These are phyloP conservation scores for Scleropages formosus DNA, from an alignment of 2,797 vertebrate species.

Conservation along the genomic window DNA sequence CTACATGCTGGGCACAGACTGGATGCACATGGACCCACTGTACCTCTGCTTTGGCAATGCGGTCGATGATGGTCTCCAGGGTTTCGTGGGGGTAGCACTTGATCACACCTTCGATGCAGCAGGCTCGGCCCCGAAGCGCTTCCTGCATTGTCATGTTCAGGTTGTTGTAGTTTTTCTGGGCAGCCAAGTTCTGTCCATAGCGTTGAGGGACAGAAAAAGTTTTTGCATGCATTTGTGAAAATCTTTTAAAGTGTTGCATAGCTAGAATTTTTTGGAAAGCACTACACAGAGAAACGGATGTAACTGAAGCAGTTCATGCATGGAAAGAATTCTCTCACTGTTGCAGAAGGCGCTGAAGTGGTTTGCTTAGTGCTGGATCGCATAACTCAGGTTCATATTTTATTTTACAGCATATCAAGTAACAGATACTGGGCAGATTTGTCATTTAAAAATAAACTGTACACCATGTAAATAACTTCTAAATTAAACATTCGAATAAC, in stretches of 20 bases:
- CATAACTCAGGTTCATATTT: not conserved
- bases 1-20: not conserved
- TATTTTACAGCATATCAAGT: not conserved
- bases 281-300: too few species aligned
- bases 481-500: not conserved
- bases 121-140: conserved; percentile 68
- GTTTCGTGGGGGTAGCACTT: conserved; percentile 89
- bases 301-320: too few species aligned
- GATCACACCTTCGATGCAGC: conserved; percentile 86
- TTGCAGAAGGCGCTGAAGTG: too few species aligned
- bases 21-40: too few species aligned
- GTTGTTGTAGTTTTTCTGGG: conserved; percentile 92
- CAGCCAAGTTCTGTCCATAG: conserved; percentile 83
- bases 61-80: conserved; percentile 84
- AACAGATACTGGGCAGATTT: not conserved
- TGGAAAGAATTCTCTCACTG: too few species aligned
- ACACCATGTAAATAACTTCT: not conserved
- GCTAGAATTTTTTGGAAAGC: too few species aligned
- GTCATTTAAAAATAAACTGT: not conserved
- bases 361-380: too few species aligned
- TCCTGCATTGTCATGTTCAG: conserved; percentile 87
- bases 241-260: too few species aligned
- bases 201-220: not conserved
- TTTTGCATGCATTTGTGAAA: not conserved
- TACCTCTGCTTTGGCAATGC: conserved; percentile 88